phyloP scores from a whole-genome alignment of 2,113 vertebrate species.

The Saccopteryx bilineata region DNA sequence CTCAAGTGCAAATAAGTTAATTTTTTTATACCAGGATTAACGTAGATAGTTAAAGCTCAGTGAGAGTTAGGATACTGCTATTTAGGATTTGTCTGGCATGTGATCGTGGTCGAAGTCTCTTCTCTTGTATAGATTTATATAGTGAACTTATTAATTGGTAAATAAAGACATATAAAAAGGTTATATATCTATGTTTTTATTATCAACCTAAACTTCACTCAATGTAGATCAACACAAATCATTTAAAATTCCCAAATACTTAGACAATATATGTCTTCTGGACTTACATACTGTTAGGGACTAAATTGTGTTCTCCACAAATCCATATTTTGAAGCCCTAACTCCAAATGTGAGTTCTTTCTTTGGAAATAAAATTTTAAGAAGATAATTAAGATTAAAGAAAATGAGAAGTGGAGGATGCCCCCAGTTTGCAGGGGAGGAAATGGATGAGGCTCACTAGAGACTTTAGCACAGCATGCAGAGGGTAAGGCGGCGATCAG shows the following conservation, averaged over 20 bases:
- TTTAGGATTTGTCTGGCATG: neutral
- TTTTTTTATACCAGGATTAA: neutral
- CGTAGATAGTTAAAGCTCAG: neutral
- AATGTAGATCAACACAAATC: neutral
- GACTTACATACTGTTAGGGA: neutral
- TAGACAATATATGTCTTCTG: neutral
- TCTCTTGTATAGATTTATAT: neutral
- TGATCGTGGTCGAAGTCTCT: neutral
- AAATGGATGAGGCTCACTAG: too few species aligned
- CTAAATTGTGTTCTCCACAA: neutral
- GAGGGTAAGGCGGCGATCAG: too few species aligned
- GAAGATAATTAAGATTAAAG: too few species aligned
- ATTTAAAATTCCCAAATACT: neutral
- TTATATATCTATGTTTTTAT: neutral
- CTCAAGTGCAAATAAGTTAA: neutral
- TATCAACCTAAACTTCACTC: neutral
- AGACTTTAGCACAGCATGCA: neutral
- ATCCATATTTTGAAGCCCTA: neutral
- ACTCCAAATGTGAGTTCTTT: too few species aligned
- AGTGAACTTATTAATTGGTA: neutral
- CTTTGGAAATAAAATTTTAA: too few species aligned
- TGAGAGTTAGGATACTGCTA: neutral
- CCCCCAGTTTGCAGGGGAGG: too few species aligned
- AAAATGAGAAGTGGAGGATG: neutral
- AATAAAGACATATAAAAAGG: neutral